Conservation (phyloP, 2,797 vertebrate genomes). For the Spinibarbus caldwelli region DNA sequence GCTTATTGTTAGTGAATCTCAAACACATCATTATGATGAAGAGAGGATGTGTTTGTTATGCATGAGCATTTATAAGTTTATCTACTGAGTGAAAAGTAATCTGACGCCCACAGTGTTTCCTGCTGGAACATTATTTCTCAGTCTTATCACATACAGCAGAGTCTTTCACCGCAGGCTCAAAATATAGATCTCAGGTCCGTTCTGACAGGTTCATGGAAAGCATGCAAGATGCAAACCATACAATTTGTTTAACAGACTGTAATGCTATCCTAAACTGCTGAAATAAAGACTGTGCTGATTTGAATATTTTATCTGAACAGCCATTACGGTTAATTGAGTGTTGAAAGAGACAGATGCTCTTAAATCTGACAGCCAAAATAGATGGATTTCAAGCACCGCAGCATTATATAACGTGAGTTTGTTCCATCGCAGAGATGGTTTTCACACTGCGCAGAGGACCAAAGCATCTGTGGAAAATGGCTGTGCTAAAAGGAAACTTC, state of each 20-base stretch:
- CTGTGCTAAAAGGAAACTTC: constrained; percentile 6
- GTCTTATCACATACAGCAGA: not conserved
- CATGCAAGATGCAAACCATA: not conserved
- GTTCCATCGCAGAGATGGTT: not conserved
- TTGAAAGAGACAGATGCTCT: constrained; percentile 27
- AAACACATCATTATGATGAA: not conserved
- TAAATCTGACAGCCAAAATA: constrained; percentile 12
- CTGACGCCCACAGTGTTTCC: not conserved
- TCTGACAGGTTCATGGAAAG: not conserved
- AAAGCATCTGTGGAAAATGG: constrained; percentile 19
- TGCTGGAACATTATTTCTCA: not conserved
- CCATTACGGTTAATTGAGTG: not conserved
- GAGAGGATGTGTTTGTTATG: not conserved
- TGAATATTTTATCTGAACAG: not conserved
- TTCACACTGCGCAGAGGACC: constrained; percentile 17
- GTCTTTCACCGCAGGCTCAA: not conserved
- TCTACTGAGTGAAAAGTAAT: not conserved
- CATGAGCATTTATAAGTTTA: not conserved
- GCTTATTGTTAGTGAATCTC: not conserved
- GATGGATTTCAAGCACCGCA: constrained; percentile 19
- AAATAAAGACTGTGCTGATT: not conserved
- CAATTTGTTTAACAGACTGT: not conserved
- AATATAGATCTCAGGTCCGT: not conserved
- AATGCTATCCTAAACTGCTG: not conserved
- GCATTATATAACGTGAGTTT: not conserved